These are phyloP conservation scores for Scaptomyza flava DNA, from an alignment of 2,888 invertebrate genomes.

Conservation along the genomic window DNA sequence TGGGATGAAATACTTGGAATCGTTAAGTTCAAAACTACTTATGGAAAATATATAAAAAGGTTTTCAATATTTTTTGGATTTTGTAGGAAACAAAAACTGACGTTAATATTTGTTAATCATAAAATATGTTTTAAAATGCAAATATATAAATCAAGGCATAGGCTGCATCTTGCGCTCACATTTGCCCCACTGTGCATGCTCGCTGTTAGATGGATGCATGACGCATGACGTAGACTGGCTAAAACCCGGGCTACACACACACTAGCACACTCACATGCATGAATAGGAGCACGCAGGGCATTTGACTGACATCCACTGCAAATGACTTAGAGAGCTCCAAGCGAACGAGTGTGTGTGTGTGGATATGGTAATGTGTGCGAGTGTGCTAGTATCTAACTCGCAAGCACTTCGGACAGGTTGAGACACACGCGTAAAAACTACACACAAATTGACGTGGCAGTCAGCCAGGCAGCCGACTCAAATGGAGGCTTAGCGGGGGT, in stretches of 20 bases:
- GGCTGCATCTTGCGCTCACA: no score
- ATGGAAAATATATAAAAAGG: not conserved
- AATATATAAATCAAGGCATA: no score
- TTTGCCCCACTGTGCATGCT: slow-evolving; percentile 56
- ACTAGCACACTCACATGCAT: slow-evolving; percentile 6
- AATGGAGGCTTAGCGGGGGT: slow-evolving; percentile 49
- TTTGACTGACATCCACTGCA: slow-evolving; percentile 64
- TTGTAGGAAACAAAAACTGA: no score
- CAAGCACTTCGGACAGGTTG: slow-evolving; percentile 73
- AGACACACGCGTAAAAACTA: slow-evolving; percentile 80
- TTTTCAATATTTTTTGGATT: not conserved
- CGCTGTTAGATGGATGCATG: slow-evolving; percentile 70
- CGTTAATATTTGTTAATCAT: no score
- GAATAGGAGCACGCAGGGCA: slow-evolving; percentile 41
- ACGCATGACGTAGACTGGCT: slow-evolving; percentile 70
- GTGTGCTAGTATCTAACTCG: slow-evolving; percentile 65
- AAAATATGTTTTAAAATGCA: no score
- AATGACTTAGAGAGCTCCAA: slow-evolving; percentile 48
- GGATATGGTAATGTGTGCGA: slow-evolving; percentile 56
- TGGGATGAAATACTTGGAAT: not conserved
- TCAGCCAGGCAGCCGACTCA: slow-evolving; percentile 22
- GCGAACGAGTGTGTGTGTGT: slow-evolving; percentile 27
- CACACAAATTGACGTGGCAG: slow-evolving; percentile 69
- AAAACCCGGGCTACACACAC: slow-evolving; percentile 43
- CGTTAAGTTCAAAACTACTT: not conserved